phyloP scores from a whole-genome alignment of 2,797 vertebrate genomes.

The Antennarius maculatus region DNA sequence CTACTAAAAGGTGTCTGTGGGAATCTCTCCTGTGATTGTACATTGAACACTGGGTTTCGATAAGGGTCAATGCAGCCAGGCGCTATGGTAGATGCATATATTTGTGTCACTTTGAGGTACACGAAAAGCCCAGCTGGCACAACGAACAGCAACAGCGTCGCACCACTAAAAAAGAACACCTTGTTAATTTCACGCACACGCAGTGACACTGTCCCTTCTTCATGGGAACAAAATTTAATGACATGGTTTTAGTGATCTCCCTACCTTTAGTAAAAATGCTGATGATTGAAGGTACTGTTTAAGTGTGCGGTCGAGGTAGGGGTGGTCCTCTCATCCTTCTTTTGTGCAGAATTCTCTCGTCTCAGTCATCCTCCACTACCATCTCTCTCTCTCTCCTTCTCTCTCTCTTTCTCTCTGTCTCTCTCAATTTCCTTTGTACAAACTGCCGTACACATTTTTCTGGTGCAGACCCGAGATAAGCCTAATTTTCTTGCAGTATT shows the following conservation, averaged over 20 bases:
- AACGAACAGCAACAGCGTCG: slow-evolving; percentile 35
- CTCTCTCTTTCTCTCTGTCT: slow-evolving; percentile 7
- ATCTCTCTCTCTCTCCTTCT: slow-evolving; percentile 1
- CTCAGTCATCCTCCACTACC: slow-evolving; percentile 13
- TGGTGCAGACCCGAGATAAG: no score
- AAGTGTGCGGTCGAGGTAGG: neutral
- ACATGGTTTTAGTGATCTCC: slow-evolving; percentile 35
- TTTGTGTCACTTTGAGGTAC: slow-evolving; percentile 65
- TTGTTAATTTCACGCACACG: slow-evolving; percentile 49
- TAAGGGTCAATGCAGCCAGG: slow-evolving; percentile 55
- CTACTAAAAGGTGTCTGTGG: slow-evolving; percentile 32
- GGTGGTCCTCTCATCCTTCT: slow-evolving; percentile 6
- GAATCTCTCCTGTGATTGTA: slow-evolving; percentile 32
- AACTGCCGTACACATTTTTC: no score
- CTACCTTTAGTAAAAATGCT: slow-evolving; percentile 38
- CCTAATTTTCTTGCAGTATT: no score
- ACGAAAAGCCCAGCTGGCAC: slow-evolving; percentile 44
- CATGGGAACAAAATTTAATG: slow-evolving; percentile 57
- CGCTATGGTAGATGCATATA: slow-evolving; percentile 38
- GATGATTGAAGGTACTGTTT: slow-evolving; percentile 2
- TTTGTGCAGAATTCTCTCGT: slow-evolving; percentile 8
- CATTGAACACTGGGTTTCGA: slow-evolving; percentile 43
- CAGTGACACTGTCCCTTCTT: slow-evolving; percentile 43
- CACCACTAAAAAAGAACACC: slow-evolving; percentile 54
- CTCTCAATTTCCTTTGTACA: slow-evolving; percentile 34